Evolutionary conservation across 2,888 invertebrate species (phyloP), one percentile per base, ranked within the genome.

Genomic region (Habrosyne pyritoides): DNA sequence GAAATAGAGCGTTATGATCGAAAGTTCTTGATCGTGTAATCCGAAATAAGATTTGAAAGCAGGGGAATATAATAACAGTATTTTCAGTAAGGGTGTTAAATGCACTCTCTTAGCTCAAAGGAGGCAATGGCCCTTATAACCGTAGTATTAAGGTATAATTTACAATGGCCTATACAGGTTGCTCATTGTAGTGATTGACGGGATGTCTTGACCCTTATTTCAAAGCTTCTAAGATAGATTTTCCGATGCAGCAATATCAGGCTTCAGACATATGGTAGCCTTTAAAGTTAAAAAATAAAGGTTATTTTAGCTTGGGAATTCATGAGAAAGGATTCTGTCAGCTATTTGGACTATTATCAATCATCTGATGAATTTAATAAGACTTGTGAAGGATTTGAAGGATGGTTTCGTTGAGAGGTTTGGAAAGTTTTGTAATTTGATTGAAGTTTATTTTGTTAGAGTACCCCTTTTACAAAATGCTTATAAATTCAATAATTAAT

Each of bases 361-460:
- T 89, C 85, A 86, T 85, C 75, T 83, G 74, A 64, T 67, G 76
- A 78, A 79, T 88, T 80, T 87, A 89, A 87, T 87, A 86, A 85
- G 77, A 80, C 69, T 78, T 73, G 67, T 61, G 63, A 60, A 59
- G 71, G 66, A 70, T 75, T 77, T 84, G 87, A 86, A 73, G 69
- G 78, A 87, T 86, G 81, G 63, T 61, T 57, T 61, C 63, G 66
- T 52, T 67, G 71, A 82, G 71, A 73, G 76, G 63, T 63, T 67
- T 58, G 47, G 81, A 76, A 69, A 69, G 60, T 59, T 78, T 65
- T 53, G 28, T 58, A 66, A 61, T 53, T 56, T 63, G 70, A 64
- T 72, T 60, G 69, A n/a, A n/a, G n/a, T n/a, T n/a, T n/a, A n/a
- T n/a, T n/a, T n/a, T n/a, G n/a, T n/a, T n/a, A n/a, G n/a, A n/a